A percentile compares a stretch with the other conserved stretches of the same genome.
Evolutionary conservation across 2,797 vertebrate species (phyloP).

Genomic region (Remorina albescens): DNA sequence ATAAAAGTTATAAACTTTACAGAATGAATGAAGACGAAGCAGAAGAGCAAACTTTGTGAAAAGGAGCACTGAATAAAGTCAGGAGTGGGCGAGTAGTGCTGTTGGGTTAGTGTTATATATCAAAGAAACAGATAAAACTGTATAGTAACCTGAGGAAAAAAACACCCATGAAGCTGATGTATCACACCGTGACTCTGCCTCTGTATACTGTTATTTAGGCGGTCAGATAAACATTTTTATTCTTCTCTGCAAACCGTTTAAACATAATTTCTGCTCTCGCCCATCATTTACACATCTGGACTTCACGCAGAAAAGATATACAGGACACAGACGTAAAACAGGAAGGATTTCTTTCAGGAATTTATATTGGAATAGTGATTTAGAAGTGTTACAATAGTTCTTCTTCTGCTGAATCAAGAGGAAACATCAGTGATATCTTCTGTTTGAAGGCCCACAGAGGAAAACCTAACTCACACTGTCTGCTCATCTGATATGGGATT

Average conservation of each 20-base stretch:
- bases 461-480: not conserved
- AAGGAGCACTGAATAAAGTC: slow-evolving; percentile 12
- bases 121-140: too few species aligned
- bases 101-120: too few species aligned
- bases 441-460: not conserved
- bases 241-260: slow-evolving; percentile 2
- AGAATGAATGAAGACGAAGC: not conserved
- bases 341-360: slow-evolving; percentile 1
- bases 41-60: slow-evolving; percentile 5
- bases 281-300: slow-evolving; percentile 11
- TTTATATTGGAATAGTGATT: slow-evolving; percentile 7
- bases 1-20: not conserved
- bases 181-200: not conserved
- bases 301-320: not conserved
- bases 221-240: slow-evolving; percentile 2
- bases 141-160: too few species aligned
- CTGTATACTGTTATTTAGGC: not conserved
- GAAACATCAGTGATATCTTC: not conserved
- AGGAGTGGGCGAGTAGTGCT: not conserved
- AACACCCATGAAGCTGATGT: not conserved
- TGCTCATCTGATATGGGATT: too few species aligned
- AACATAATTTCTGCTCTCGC: not conserved
- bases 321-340: slow-evolving; percentile 5
- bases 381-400: not conserved
- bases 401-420: slow-evolving; percentile 6